Base-by-base conservation (phyloP, 2,888 invertebrate species). In the Diaphora mendica region DNA sequence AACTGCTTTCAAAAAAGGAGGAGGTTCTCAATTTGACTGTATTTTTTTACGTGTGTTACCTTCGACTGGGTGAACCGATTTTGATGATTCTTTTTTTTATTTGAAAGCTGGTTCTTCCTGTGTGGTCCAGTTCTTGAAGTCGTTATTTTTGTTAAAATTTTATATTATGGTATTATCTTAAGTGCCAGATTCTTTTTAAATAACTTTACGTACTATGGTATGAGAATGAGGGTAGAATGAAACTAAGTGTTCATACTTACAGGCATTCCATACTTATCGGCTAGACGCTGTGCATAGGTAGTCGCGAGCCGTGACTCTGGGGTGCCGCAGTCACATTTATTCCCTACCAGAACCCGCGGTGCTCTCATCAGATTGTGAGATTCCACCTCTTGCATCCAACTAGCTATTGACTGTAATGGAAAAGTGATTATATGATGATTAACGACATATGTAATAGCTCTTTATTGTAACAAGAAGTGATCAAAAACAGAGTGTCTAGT, bases 311-410 rank as follows among this genome's bases (percentile, higher is more conserved):
- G 96, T 0, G 93, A 93, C 83, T 96, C 95, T 0, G 95, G 90
- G 9, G 96, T 95, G 65, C 95, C 95, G 80, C 96, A 94, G 92
- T 98, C 98, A 89, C 98, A 98, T 89, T 98, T 98, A 93, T 98
- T 98, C 17, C 98, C 98, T 2, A 98, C 97, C 68, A 98, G 91
- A 79, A 98, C 97, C 39, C 97, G 96, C 0, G 98, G 98, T 15
- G 97, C 95, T 7, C 93, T 93, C 86, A 95, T 96, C 74, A 97
- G 91, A 71, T 97, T 96, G 87, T 98, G 97, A 15, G 96, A 95
- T 85, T 97, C 96, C 85, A 98, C 97, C 89, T 98, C 98, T 35
- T 96, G 96, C 87, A 98, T 97, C 98, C 98, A 98, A 70, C 96
- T 96, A 4, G 96, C 96, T 88, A 98, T 96, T 2, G 96, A 96